These are phyloP conservation scores for Mesochorus sp. DNA, from an alignment of 2,888 invertebrate genomes.

Conservation along the genomic window DNA sequence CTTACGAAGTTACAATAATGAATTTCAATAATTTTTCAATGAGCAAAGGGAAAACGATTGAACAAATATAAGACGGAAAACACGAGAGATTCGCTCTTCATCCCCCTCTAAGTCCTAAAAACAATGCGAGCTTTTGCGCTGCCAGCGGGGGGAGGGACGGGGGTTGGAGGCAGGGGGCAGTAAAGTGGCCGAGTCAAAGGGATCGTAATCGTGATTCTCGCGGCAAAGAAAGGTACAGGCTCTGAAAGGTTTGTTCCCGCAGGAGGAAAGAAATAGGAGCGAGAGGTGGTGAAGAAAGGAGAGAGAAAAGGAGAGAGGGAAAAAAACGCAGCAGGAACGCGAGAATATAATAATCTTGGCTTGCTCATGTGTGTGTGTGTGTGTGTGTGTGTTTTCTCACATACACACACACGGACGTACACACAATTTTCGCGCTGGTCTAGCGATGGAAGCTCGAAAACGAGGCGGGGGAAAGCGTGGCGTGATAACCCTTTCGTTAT, in stretches of 20 bases:
- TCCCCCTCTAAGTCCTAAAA: conserved; percentile 56
- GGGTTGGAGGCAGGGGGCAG: conserved; percentile 69
- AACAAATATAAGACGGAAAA: conserved; percentile 13
- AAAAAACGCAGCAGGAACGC: conserved; percentile 62
- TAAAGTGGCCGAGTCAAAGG: conserved; percentile 78
- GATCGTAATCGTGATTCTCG: conserved; percentile 74
- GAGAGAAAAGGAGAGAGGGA: conserved; percentile 63
- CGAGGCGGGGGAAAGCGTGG: conserved; percentile 71
- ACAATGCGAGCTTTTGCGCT: conserved; percentile 73
- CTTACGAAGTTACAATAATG: no score
- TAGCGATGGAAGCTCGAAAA: conserved; percentile 37
- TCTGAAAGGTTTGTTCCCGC: conserved; percentile 48
- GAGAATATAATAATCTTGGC: conserved; percentile 55
- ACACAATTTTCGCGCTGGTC: conserved; percentile 42
- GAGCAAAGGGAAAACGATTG: neutral
- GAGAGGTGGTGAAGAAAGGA: conserved; percentile 61
- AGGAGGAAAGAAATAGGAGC: conserved; percentile 29
- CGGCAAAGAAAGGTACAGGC: conserved; percentile 25
- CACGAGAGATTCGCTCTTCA: conserved; percentile 22
- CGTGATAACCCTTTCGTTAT: conserved; percentile 82
- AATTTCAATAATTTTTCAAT: no score
- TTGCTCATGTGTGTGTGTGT: conserved; percentile 5
- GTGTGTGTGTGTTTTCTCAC: conserved; percentile 21
- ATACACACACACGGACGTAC: neutral
- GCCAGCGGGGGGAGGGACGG: no score